These are phyloP conservation scores for Crocuta crocuta DNA, from an alignment of 2,113 vertebrate genomes.

Conservation along the genomic window DNA sequence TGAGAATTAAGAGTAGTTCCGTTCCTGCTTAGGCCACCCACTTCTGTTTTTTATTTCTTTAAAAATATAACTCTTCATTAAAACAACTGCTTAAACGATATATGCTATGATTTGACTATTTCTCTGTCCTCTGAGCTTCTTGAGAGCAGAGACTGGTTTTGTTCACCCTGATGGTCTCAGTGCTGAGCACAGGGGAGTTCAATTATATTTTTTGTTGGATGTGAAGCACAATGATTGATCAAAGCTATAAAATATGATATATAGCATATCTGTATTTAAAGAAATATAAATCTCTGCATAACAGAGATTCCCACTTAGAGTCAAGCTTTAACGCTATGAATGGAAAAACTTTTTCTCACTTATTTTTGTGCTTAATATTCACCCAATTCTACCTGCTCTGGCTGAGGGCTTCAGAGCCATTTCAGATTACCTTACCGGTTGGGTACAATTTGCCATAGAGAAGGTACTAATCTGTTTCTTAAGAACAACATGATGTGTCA, in stretches of 20 bases:
- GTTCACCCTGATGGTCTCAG: neutral
- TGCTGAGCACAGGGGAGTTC: neutral
- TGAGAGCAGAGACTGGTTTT: neutral
- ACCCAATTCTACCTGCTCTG: neutral
- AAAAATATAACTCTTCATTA: conserved; percentile 7
- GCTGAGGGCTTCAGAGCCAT: neutral
- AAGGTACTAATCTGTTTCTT: neutral
- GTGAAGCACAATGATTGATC: neutral
- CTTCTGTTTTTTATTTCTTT: neutral
- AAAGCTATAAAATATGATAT: neutral
- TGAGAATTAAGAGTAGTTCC: neutral
- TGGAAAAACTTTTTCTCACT: conserved; percentile 17
- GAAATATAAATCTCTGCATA: neutral
- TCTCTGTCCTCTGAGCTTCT: neutral
- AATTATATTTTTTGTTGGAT: neutral
- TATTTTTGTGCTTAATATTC: neutral
- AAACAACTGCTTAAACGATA: neutral
- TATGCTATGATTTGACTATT: neutral
- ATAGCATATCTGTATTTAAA: neutral
- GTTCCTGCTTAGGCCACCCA: neutral
- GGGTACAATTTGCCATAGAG: neutral
- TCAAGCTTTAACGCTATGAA: neutral
- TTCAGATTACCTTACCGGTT: neutral
- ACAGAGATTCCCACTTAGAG: neutral
- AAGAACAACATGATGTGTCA: neutral